Evolutionary conservation across 1,140 invertebrate species (phyloP), one percentile per base, ranked within the genome.

Genomic region (Sarcophaga peregrina): DNA sequence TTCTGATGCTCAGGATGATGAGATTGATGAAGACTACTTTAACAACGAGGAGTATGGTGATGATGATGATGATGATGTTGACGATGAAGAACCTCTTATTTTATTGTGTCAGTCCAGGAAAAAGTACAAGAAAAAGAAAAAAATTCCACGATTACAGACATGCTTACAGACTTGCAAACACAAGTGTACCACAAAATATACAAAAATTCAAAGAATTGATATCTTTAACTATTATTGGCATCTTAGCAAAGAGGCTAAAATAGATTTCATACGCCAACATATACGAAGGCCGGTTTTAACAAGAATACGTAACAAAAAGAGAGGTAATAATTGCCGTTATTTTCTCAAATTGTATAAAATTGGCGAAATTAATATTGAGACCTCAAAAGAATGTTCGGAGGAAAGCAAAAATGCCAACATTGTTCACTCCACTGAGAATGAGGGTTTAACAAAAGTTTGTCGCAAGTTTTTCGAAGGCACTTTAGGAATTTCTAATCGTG

Each of bases 151-250:
- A 15, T 46, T 72, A 15, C 45, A 82, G 8, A 17, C 25, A 37
- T 84, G 83, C 15, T 46, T 37, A 15, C 45, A 52, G 3, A 82
- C 75, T 45, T 84, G 83, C 47, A 84, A 80, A 82, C 81, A 82
- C 17, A 58, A 84, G 48, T 84, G 83, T 52, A 74, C 47, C 17
- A 20, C 13, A 68, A 76, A 73, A 68, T 78, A 78, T 52, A 50
- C 48, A 45, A 20, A 72, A 11, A 37, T 48, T 10, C 83, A 84
- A 46, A 48, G 83, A 8, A 50, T 25, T 37, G 81, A 75, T 20
- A 82, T 84, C 15, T 84, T 72, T 48, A 75, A 82, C 58, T 46
- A 82, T 45, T 84, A 76, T 25, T 82, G 81, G 80, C n/a, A 50
- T 10, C 25, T 84, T 1, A 76, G 58, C 37, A 78, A 58, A 37